Conservation (phyloP, 1,140 invertebrate species). For the Hypsibius dujardini region DNA sequence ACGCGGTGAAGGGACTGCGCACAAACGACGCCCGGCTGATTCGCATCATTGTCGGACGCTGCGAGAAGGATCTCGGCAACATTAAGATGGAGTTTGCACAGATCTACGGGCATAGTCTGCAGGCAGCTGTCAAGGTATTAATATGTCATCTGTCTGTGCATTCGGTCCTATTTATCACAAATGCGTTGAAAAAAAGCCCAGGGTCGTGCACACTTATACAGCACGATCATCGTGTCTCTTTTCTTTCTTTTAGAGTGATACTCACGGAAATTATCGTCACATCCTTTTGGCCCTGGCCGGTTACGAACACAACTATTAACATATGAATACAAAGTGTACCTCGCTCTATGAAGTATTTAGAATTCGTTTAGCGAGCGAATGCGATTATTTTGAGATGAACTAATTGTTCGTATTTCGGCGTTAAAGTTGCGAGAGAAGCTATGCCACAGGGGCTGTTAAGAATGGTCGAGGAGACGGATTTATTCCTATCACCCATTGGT, state of each 20-base stretch:
- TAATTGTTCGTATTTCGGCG: no score
- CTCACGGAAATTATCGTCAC: slow-evolving; percentile 74
- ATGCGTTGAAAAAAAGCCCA: background rate
- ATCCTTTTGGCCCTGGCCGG: slow-evolving; percentile 55
- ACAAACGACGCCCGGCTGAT: slow-evolving; percentile 68
- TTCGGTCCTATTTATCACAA: background rate
- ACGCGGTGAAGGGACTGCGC: slow-evolving; percentile 57
- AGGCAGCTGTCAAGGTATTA: slow-evolving; percentile 58
- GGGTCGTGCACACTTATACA: background rate
- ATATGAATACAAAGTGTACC: no score
- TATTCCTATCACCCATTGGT: no score
- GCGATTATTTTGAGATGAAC: no score
- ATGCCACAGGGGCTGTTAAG: no score
- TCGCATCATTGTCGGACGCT: slow-evolving; percentile 68
- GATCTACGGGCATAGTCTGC: slow-evolving; percentile 62
- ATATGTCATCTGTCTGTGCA: background rate
- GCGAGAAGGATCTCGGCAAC: slow-evolving; percentile 74
- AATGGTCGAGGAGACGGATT: no score
- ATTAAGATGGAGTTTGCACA: slow-evolving; percentile 72
- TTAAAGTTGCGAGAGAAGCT: no score
- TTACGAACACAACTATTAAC: no score
- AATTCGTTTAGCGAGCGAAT: no score
- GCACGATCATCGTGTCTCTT: slow-evolving; percentile 20
- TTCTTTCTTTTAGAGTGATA: slow-evolving; percentile 57
- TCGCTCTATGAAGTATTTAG: no score